Evolutionary conservation across 2,113 vertebrate species (phyloP).

Genomic region (Columbina picui): DNA sequence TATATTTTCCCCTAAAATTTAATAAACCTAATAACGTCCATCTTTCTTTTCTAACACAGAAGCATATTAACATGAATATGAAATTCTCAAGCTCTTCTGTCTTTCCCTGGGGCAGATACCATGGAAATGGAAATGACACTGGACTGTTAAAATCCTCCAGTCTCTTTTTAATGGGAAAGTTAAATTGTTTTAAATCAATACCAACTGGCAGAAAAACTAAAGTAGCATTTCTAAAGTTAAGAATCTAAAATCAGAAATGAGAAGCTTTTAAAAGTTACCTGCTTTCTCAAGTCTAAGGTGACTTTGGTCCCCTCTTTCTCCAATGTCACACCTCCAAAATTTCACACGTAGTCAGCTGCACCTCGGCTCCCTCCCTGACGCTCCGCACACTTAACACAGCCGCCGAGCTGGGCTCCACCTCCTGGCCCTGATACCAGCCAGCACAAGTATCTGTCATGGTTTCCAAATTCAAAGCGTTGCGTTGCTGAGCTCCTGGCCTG

Average conservation of each 20-base stretch:
- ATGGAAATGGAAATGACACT: background rate
- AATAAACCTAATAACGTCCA: background rate
- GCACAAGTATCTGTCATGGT: background rate
- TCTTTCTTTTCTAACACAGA: background rate
- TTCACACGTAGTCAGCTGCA: rapidly evolving
- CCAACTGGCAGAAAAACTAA: background rate
- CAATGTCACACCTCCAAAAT: background rate
- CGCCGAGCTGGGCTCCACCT: background rate
- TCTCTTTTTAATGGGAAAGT: background rate
- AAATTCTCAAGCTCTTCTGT: background rate
- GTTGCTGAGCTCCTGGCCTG: background rate
- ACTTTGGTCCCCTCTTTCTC: background rate
- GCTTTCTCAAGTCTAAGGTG: background rate
- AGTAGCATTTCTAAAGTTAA: background rate
- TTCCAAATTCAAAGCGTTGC: background rate
- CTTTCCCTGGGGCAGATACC: background rate
- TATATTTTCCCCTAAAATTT: background rate
- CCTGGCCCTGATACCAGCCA: background rate
- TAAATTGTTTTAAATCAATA: background rate
- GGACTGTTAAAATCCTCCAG: background rate
- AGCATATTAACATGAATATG: background rate
- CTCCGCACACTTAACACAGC: background rate
- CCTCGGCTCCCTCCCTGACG: rapidly evolving
- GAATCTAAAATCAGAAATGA: background rate
- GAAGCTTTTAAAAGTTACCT: background rate